These are phyloP conservation scores for Prorops nasuta DNA, from an alignment of 1,140 invertebrate genomes.

Conservation along the genomic window DNA sequence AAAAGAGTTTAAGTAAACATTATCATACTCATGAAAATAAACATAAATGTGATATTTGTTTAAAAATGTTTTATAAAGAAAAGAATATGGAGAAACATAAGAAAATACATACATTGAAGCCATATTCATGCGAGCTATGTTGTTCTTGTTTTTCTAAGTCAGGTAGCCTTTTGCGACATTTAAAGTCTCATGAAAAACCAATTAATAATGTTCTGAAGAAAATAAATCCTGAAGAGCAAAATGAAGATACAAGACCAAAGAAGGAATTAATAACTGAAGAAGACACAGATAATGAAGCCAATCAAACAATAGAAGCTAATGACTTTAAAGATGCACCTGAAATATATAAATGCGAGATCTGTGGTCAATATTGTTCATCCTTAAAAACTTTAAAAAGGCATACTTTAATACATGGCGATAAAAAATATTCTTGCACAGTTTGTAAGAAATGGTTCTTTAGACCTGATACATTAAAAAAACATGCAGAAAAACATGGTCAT, in stretches of 20 bases:
- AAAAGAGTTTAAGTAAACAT: slow-evolving; percentile 51
- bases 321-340: slow-evolving; percentile 45
- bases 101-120: slow-evolving; percentile 40
- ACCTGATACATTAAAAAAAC: slow-evolving; percentile 52
- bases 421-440: slow-evolving; percentile 53
- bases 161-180: slow-evolving; percentile 36
- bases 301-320: slow-evolving; percentile 11
- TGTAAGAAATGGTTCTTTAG: slow-evolving; percentile 55
- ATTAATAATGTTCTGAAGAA: slow-evolving; percentile 32
- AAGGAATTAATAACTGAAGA: slow-evolving; percentile 28
- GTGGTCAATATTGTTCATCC: slow-evolving; percentile 49
- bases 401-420: slow-evolving; percentile 48
- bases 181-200: slow-evolving; percentile 39
- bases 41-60: slow-evolving; percentile 43
- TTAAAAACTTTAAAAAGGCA: slow-evolving; percentile 51
- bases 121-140: slow-evolving; percentile 43
- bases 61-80: slow-evolving; percentile 45
- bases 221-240: slow-evolving; percentile 26
- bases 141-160: slow-evolving; percentile 40
- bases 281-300: slow-evolving; percentile 37
- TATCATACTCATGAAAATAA: slow-evolving; percentile 46
- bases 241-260: slow-evolving; percentile 18
- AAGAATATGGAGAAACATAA: slow-evolving; percentile 48
- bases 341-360: slow-evolving; percentile 49
- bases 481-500: slow-evolving; percentile 46